Conservation (phyloP, 1,140 invertebrate species). For the Coptotermes formosanus region DNA sequence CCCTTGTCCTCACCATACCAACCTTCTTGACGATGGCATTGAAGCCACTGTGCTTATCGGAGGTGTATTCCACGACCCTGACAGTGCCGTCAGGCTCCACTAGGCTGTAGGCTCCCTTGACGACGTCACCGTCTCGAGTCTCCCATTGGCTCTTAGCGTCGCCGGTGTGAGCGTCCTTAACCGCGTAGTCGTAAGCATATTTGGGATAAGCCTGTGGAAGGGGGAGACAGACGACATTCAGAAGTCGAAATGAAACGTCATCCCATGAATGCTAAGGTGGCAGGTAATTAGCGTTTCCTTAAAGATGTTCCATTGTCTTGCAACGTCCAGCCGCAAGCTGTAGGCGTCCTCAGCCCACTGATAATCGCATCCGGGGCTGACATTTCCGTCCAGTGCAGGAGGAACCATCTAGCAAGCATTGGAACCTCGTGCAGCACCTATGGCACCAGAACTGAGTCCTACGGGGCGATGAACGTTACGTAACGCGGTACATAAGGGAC, state of each 20-base stretch:
- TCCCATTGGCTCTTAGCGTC: constrained; percentile 37
- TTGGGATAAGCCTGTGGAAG: constrained; percentile 52
- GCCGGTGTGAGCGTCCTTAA: constrained; percentile 35
- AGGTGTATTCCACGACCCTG: constrained; percentile 51
- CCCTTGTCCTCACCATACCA: not conserved
- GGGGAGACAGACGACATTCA: not conserved
- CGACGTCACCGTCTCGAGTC: constrained; percentile 33
- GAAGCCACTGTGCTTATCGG: constrained; percentile 48
- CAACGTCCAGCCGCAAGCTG: no score
- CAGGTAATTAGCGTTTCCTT: not conserved
- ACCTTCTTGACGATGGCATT: constrained; percentile 23
- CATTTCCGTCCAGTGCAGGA: no score
- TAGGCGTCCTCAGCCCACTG: no score
- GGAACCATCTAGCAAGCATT: no score
- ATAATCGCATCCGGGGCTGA: no score
- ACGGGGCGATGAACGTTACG: no score
- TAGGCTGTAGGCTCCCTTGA: constrained; percentile 51
- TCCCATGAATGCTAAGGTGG: not conserved
- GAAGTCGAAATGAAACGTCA: not conserved
- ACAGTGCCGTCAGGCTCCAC: constrained; percentile 52
- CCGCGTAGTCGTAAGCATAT: constrained; percentile 44
- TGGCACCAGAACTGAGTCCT: no score
- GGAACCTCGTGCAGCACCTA: no score
- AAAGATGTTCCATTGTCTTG: not conserved
- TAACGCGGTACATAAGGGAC: no score